Conservation (phyloP, 2,888 invertebrate genomes). For the Augiades crinisus region DNA sequence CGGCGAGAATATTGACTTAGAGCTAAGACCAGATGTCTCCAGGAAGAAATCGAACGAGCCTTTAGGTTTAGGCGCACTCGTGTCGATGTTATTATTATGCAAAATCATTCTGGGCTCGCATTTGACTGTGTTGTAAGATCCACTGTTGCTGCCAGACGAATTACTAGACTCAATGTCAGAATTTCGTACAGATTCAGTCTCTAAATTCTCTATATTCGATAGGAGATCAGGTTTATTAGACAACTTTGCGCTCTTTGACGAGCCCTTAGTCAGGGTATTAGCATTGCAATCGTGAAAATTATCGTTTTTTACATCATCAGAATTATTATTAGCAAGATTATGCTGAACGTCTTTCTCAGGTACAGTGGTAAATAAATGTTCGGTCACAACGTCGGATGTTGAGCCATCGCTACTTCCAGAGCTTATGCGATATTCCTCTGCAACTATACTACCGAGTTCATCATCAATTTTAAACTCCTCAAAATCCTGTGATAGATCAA, state of each 20-base stretch:
- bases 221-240: conserved; percentile 79
- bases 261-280: conserved; percentile 47
- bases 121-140: conserved; percentile 71
- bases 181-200: conserved; percentile 83
- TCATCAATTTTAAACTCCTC: conserved; percentile 91
- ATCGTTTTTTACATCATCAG: conserved; percentile 50
- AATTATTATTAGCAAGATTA: conserved; percentile 42
- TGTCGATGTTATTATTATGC: conserved; percentile 48
- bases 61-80: conserved; percentile 62
- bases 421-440: conserved; percentile 77
- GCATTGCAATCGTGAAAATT: conserved; percentile 60
- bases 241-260: conserved; percentile 69
- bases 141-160: conserved; percentile 77
- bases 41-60: conserved; percentile 87
- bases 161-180: conserved; percentile 85
- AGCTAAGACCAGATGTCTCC: conserved; percentile 89
- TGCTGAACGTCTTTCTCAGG: conserved; percentile 59
- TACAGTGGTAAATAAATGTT: conserved; percentile 59
- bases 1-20: conserved; percentile 87
- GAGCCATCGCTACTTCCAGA: conserved; percentile 76
- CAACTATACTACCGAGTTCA: conserved; percentile 79
- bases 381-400: conserved; percentile 66
- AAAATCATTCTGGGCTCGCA: conserved; percentile 68
- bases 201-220: conserved; percentile 79
- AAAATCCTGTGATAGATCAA: conserved; percentile 88